Base-by-base conservation (phyloP, 2,113 vertebrate genomes). In the Oxyura jamaicensis region DNA sequence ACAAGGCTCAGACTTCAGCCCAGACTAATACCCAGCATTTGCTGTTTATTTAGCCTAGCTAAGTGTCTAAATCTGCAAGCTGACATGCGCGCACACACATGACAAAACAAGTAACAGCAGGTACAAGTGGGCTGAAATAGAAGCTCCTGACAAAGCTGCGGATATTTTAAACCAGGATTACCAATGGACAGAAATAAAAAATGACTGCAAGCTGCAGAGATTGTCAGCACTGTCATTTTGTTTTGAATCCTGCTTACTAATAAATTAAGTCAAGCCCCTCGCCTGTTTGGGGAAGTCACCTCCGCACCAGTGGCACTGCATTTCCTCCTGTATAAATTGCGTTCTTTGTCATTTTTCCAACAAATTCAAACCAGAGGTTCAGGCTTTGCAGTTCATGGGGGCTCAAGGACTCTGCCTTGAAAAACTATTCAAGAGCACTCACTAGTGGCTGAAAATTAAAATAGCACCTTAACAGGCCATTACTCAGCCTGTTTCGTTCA, bases 371-470 rank as follows among this genome's bases (percentile, higher is more conserved):
- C 65, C 96, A 96, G 97, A 97, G 87, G 55, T 93, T 90, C 72
- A 73, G 77, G 78, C 74, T 93, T 73, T 31, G 59, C 83, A 31
- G 68, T 66, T 96, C 86, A 59, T 60, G 26, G 93, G 77, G 95
- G 82, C 85, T 95, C 93, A 92, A 93, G 82, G 95, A 69, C 83
- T 90, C 42, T 80, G 76, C 83, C 90, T 82, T 76, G 93, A 98
- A 98, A 98, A 98, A 97, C 98, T 99, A 97, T 98, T 98, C 98
- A 99, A 99, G 98, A 99, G 98, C 98, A 98, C 98, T 98, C 98
- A 98, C 99, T 99, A 99, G 99, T 97, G 99, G 98, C 83, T 97
- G 59, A 91, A 95, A 94, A 85, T 88, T 95, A 97, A 96, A 98
- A 99, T 97, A 98, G 95, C 98, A 98, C 93, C 76, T 83, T 21